Evolutionary conservation across 2,113 vertebrate genomes (phyloP).

Genomic region (Meleagris gallopavo): DNA sequence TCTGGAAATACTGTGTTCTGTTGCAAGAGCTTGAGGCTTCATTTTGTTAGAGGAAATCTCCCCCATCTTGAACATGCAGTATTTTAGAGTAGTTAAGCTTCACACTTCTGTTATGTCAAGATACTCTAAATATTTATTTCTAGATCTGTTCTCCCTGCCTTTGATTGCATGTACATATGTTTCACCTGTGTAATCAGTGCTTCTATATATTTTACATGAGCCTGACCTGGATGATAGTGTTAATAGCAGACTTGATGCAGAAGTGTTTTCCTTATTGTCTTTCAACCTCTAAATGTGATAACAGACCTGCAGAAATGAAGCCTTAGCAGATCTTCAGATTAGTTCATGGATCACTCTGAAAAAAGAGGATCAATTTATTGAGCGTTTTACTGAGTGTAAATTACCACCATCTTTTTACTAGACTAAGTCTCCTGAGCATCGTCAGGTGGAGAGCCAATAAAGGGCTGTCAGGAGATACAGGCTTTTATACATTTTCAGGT

Average conservation of each 20-base stretch:
- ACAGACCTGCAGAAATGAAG: neutral
- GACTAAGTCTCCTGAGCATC: neutral
- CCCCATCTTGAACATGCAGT: neutral
- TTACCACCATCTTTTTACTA: conserved; percentile 31
- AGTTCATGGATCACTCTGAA: neutral
- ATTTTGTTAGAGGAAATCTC: neutral
- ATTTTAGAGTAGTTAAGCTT: conserved; percentile 27
- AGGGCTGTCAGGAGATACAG: neutral
- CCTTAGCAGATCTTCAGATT: neutral
- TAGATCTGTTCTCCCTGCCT: neutral
- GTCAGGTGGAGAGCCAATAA: conserved; percentile 6
- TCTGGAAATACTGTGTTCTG: neutral
- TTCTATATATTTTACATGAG: neutral
- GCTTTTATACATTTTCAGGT: conserved; percentile 19
- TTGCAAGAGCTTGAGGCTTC: neutral
- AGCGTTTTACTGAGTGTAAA: neutral
- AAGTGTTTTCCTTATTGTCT: neutral
- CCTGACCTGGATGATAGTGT: neutral
- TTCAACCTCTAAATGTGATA: neutral
- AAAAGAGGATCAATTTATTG: neutral
- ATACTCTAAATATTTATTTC: conserved; percentile 27
- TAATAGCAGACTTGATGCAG: neutral
- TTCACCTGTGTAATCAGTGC: neutral
- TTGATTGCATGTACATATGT: neutral
- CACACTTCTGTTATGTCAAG: neutral